Conservation (phyloP, 2,797 vertebrate species). For the Lutjanus campechanus region DNA sequence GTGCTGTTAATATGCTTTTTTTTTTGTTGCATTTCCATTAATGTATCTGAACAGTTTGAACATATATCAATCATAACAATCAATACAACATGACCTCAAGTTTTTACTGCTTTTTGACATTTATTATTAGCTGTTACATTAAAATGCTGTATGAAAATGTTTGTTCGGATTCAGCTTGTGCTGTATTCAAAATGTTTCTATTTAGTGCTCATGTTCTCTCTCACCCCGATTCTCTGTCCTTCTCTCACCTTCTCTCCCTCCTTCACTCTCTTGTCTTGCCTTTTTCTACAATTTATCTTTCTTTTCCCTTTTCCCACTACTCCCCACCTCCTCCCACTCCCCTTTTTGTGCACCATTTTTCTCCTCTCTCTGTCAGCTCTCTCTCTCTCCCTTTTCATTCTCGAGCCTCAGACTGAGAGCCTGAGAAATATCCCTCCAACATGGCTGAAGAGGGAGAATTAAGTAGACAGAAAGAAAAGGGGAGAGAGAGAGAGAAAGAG, state of each 20-base stretch:
- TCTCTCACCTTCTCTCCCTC: not conserved
- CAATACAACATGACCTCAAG: not conserved
- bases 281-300: not conserved
- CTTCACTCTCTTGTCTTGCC: not conserved
- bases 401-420: slow-evolving; percentile 49
- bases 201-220: not conserved
- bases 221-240: not conserved
- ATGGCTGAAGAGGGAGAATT: slow-evolving; percentile 39
- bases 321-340: not conserved
- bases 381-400: slow-evolving; percentile 42
- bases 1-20: not conserved
- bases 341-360: slow-evolving; percentile 12
- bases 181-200: not conserved
- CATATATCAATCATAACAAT: not conserved
- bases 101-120: not conserved
- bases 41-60: not conserved
- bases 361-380: slow-evolving; percentile 37
- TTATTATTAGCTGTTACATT: not conserved
- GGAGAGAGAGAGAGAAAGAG: slow-evolving; percentile 3
- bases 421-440: slow-evolving; percentile 57
- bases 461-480: slow-evolving; percentile 33
- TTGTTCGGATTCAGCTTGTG: too few species aligned
- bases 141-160: not conserved
- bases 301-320: not conserved
- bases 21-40: not conserved